phyloP scores from a whole-genome alignment of 2,113 vertebrate genomes.

The Salvelinus sp. region DNA sequence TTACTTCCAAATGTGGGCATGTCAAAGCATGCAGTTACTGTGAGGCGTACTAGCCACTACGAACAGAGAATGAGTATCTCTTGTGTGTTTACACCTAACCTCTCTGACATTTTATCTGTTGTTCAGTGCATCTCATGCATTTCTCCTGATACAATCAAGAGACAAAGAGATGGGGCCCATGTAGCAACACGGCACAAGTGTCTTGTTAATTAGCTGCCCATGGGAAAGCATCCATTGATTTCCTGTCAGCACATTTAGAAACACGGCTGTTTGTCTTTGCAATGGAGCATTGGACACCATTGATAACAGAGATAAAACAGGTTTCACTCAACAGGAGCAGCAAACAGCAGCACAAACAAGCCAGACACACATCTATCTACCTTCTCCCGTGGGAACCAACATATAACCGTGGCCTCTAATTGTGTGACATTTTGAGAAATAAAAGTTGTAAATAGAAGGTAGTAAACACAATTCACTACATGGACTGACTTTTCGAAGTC shows the following conservation, averaged over 20 bases:
- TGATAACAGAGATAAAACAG: constrained; percentile 75
- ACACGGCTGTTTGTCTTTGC: constrained; percentile 73
- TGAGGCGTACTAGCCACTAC: constrained; percentile 29
- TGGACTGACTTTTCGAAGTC: constrained; percentile 51
- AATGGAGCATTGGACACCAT: constrained; percentile 71
- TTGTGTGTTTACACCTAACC: constrained; percentile 66
- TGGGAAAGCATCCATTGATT: constrained; percentile 82
- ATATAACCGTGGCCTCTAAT: constrained; percentile 67
- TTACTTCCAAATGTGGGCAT: constrained; percentile 13
- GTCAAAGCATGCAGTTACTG: constrained; percentile 24
- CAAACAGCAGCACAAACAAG: constrained; percentile 65
- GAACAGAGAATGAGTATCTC: constrained; percentile 53
- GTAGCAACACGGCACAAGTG: constrained; percentile 77
- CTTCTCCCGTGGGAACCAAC: constrained; percentile 67
- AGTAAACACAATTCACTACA: constrained; percentile 59
- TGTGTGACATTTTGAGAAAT: constrained; percentile 54
- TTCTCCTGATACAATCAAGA: constrained; percentile 72
- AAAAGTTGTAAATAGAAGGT: constrained; percentile 21
- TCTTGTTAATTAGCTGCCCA: constrained; percentile 81
- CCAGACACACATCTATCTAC: constrained; percentile 24
- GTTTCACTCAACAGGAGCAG: constrained; percentile 52
- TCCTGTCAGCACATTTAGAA: constrained; percentile 73
- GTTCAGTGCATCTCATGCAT: constrained; percentile 64
- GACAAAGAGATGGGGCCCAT: constrained; percentile 71
- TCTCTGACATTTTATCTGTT: constrained; percentile 69